These are phyloP conservation scores for Metaphire vulgaris DNA, from an alignment of 1,140 invertebrate genomes.

Conservation along the genomic window DNA sequence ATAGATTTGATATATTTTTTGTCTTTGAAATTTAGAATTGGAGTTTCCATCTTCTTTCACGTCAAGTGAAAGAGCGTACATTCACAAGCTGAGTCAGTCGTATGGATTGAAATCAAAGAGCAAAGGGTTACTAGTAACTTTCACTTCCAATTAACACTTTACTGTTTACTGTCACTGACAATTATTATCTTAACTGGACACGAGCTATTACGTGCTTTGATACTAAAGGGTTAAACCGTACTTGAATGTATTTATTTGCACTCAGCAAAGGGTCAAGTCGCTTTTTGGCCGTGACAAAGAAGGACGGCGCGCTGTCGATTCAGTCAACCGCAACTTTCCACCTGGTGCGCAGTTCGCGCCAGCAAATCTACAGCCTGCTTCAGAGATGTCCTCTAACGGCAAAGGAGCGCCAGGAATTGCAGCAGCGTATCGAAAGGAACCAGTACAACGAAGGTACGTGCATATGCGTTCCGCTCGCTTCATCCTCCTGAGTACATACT, in stretches of 20 bases:
- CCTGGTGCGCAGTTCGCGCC: conserved; percentile 60
- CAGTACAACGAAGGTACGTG: conserved; percentile 46
- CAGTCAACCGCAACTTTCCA: conserved; percentile 65
- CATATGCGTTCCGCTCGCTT: too few species aligned
- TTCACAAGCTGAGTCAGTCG: conserved; percentile 61
- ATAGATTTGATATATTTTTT: too few species aligned
- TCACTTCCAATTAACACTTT: too few species aligned
- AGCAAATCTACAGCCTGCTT: conserved; percentile 58
- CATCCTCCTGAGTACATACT: too few species aligned
- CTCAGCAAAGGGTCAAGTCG: conserved; percentile 63
- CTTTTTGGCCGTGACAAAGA: conserved; percentile 67
- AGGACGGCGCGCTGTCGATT: conserved; percentile 63
- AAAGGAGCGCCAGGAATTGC: conserved; percentile 63
- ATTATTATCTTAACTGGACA: too few species aligned
- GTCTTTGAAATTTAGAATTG: conserved; percentile 55
- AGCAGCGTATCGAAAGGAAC: conserved; percentile 57
- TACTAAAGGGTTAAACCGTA: too few species aligned
- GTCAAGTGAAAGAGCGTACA: conserved; percentile 68
- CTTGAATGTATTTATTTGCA: conserved; percentile 23
- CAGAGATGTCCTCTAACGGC: conserved; percentile 65
- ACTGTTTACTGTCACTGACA: too few species aligned
- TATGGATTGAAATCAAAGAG: conserved; percentile 69
- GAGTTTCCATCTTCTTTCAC: conserved; percentile 69
- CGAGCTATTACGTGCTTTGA: too few species aligned
- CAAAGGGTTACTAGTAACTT: conserved; percentile 55